Conservation (phyloP, 2,888 invertebrate species). For the Dendrolimus houi region DNA sequence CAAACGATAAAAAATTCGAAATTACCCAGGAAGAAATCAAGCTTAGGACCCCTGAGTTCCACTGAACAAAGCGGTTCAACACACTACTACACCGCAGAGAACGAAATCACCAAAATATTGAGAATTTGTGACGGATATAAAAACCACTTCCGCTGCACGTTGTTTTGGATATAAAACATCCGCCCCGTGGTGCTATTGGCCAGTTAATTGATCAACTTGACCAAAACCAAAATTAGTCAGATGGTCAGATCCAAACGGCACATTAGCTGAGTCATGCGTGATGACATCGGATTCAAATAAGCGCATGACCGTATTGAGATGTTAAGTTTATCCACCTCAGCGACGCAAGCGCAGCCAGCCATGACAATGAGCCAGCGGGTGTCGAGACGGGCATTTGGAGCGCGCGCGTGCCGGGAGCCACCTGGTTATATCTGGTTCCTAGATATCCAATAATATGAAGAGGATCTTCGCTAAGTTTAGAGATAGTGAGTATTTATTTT, state of each 20-base stretch:
- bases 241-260: background rate
- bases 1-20: too few species aligned
- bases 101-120: too few species aligned
- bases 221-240: background rate
- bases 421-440: constrained; percentile 18
- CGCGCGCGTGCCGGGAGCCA: constrained; percentile 45
- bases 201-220: constrained; percentile 8
- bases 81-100: too few species aligned
- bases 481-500: constrained; percentile 45
- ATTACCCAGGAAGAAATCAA: too few species aligned
- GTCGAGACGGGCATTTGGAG: constrained; percentile 37
- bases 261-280: background rate
- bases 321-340: constrained; percentile 56
- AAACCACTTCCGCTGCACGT: background rate
- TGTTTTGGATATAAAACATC: background rate
- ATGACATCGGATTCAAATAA: constrained; percentile 1
- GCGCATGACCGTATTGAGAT: constrained; percentile 14
- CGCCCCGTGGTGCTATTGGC: background rate
- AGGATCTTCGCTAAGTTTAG: constrained; percentile 47
- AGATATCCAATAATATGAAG: constrained; percentile 37
- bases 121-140: background rate
- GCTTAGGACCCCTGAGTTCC: too few species aligned
- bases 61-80: too few species aligned
- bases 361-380: constrained; percentile 32
- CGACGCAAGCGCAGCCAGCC: constrained; percentile 40